Percentiles rank a stretch among this genome's conserved stretches.
These are phyloP conservation scores for Pristionchus maxplancki DNA, from an alignment of 2,888 invertebrate genomes.

Conservation along the genomic window DNA sequence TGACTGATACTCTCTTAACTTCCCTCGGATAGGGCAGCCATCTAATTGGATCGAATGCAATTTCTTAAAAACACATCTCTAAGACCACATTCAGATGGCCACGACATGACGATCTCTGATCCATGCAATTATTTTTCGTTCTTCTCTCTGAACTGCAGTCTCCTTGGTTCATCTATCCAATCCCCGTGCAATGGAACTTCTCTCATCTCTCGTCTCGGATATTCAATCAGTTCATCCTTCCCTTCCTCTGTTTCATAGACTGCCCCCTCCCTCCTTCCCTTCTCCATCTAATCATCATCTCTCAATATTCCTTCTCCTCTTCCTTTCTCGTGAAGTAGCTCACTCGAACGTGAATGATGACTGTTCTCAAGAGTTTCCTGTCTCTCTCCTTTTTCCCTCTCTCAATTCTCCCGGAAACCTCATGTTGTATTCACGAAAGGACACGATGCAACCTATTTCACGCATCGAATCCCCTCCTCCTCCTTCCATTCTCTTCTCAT, in stretches of 20 bases:
- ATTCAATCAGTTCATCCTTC: neutral
- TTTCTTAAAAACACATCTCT: no score
- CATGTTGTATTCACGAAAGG: constrained; percentile 3
- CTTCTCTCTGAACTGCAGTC: neutral
- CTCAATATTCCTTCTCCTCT: neutral
- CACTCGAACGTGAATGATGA: neutral
- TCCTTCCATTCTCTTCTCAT: neutral
- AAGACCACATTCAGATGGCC: no score
- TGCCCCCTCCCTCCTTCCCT: neutral
- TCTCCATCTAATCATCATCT: neutral
- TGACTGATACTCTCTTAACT: neutral
- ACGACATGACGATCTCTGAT: no score
- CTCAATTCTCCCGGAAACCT: constrained; percentile 15
- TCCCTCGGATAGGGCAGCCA: neutral
- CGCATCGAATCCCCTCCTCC: neutral
- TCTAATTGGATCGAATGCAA: neutral
- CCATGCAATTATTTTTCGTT: neutral
- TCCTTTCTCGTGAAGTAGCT: neutral
- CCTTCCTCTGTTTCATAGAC: neutral
- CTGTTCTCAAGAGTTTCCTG: constrained; percentile 23
- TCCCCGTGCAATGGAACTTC: neutral
- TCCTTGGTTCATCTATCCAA: neutral
- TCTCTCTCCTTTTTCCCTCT: neutral
- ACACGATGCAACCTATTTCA: neutral
- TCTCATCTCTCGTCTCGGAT: constrained; percentile 20